A percentile compares a stretch with the other conserved stretches of the same genome.
These are phyloP conservation scores for Phthorimaea operculella DNA, from an alignment of 1,140 invertebrate species.

Conservation along the genomic window DNA sequence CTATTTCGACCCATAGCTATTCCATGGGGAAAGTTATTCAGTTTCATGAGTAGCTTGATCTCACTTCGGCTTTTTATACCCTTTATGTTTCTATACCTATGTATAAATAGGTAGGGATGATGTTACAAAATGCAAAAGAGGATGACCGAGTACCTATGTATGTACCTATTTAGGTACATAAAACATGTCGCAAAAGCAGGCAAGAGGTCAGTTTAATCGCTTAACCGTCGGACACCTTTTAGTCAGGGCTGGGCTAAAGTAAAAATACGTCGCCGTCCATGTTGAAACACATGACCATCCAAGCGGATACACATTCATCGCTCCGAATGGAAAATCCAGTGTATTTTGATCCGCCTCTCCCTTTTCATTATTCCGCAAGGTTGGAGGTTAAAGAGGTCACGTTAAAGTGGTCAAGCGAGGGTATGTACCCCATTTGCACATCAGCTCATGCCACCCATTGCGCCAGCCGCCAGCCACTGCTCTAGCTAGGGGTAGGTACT, in stretches of 20 bases:
- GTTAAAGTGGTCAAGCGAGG: neutral
- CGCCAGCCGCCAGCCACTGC: conserved; percentile 11
- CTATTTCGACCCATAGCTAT: no score
- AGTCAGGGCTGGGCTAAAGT: conserved; percentile 5
- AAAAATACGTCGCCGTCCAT: conserved; percentile 21
- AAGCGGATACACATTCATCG: conserved; percentile 22
- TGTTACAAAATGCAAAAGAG: no score
- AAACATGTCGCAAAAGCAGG: no score
- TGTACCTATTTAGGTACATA: no score
- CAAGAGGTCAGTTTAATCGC: no score
- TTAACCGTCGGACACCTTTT: neutral
- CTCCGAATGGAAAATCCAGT: neutral
- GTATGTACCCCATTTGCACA: neutral
- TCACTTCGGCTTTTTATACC: no score
- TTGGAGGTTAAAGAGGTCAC: neutral
- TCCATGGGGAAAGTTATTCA: no score
- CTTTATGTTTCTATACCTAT: no score
- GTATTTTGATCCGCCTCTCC: neutral
- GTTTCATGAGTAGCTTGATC: no score
- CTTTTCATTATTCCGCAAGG: no score
- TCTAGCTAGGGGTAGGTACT: conserved; percentile 3
- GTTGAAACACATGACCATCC: conserved; percentile 21
- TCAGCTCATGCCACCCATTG: conserved; percentile 6
- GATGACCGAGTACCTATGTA: no score
- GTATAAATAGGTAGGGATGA: no score